Percentiles rank a stretch among this genome's conserved stretches.
Evolutionary conservation across 2,888 invertebrate species (phyloP).

Genomic region (Cybosia mesomella): DNA sequence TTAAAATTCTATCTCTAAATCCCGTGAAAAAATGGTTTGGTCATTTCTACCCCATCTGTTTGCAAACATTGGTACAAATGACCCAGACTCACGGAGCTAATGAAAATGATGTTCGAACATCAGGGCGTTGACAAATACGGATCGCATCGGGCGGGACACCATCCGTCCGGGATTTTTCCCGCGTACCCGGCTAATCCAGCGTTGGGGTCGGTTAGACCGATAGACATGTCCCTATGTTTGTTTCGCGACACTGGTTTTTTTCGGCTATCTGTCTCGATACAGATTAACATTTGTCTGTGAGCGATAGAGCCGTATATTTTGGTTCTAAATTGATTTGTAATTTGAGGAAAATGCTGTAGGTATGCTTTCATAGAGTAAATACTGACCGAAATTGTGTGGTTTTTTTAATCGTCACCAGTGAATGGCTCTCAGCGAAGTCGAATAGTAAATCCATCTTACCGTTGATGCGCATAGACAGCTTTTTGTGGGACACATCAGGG

Average conservation of each 20-base stretch:
- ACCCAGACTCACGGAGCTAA: conserved; percentile 64
- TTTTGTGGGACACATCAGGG: too few species aligned
- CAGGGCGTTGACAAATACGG: conserved; percentile 67
- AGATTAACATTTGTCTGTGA: conserved; percentile 40
- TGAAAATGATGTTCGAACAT: conserved; percentile 74
- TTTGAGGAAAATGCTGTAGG: neutral
- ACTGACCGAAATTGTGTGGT: too few species aligned
- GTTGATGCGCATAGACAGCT: too few species aligned
- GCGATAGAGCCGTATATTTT: conserved; percentile 5
- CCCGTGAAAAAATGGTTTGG: conserved; percentile 15
- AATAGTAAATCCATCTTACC: too few species aligned
- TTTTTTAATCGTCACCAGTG: too few species aligned
- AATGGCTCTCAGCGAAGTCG: too few species aligned
- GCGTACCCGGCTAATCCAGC: conserved; percentile 54
- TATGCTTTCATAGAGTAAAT: too few species aligned
- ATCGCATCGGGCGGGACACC: conserved; percentile 54
- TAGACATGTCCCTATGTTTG: conserved; percentile 54
- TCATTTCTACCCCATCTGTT: conserved; percentile 53
- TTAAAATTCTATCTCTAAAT: conserved; percentile 16
- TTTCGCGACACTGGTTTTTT: conserved; percentile 40
- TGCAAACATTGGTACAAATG: conserved; percentile 77
- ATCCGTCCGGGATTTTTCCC: conserved; percentile 62
- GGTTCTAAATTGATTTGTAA: neutral
- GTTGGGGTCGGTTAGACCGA: conserved; percentile 53
- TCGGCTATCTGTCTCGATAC: conserved; percentile 35